Conservation (phyloP, 2,797 vertebrate species). For the Erethizon dorsatum region DNA sequence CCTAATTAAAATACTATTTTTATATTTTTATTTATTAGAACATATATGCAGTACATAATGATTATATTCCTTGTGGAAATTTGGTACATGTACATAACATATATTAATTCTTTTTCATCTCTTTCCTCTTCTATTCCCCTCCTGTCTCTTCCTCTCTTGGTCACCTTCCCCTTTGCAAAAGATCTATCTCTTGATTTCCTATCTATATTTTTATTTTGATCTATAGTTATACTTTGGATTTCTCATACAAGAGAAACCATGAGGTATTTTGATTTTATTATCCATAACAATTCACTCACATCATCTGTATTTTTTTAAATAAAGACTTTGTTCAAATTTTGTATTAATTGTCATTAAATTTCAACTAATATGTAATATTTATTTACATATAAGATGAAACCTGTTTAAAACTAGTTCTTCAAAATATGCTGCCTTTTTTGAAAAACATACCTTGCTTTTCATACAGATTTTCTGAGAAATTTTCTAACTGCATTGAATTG, state of each 20-base stretch:
- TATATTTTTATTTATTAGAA: neutral
- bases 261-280: neutral
- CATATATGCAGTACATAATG: neutral
- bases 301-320: neutral
- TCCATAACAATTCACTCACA: neutral
- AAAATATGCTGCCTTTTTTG: slow-evolving; percentile 2
- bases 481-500: neutral
- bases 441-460: neutral
- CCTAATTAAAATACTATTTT: neutral
- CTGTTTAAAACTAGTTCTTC: neutral
- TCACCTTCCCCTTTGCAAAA: neutral
- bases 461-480: neutral
- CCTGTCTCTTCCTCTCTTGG: neutral
- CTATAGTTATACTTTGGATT: neutral
- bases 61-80: neutral
- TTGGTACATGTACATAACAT: neutral
- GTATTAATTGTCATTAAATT: slow-evolving; percentile 24
- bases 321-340: neutral
- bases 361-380: neutral
- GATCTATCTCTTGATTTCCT: neutral
- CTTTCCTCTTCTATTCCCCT: neutral
- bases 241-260: neutral
- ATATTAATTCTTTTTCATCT: neutral
- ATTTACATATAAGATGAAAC: neutral
- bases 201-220: neutral